Evolutionary conservation across 1,140 invertebrate species (phyloP).

Genomic region (Chionoecetes opilio): DNA sequence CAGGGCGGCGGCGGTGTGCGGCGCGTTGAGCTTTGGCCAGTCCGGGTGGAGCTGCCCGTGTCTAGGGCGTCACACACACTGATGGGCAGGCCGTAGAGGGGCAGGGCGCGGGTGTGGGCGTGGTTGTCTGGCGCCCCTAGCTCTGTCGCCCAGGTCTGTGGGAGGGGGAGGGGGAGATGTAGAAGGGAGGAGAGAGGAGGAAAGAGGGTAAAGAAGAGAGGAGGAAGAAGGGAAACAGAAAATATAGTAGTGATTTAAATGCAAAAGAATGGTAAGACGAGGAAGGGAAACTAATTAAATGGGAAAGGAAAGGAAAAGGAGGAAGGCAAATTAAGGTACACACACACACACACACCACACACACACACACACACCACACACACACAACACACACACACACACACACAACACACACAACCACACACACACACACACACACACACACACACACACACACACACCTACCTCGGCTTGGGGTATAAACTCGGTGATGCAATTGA

Average conservation of each 20-base stretch:
- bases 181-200: background rate
- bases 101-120: slow-evolving; percentile 80
- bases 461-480: slow-evolving; percentile 82
- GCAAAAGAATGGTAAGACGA: too few relatives aligned
- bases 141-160: slow-evolving; percentile 82
- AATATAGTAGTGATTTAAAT: too few relatives aligned
- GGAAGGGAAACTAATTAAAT: too few relatives aligned
- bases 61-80: slow-evolving; percentile 83
- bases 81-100: slow-evolving; percentile 83
- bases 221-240: too few relatives aligned
- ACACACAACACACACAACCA: slow-evolving; percentile 4
- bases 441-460: slow-evolving; percentile 24
- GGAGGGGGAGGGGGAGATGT: background rate
- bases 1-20: slow-evolving; percentile 82
- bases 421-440: background rate
- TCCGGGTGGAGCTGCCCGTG: slow-evolving; percentile 84
- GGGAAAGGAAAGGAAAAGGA: too few relatives aligned
- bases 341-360: too few relatives aligned
- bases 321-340: too few relatives aligned
- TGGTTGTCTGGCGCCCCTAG: slow-evolving; percentile 82
- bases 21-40: slow-evolving; percentile 83
- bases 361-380: too few relatives aligned
- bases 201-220: background rate
- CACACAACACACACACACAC: slow-evolving; percentile 41
- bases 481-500: slow-evolving; percentile 83